phyloP scores from a whole-genome alignment of 37 sponge, comb jelly and placozoan species.

The Oscarella lobularis region DNA sequence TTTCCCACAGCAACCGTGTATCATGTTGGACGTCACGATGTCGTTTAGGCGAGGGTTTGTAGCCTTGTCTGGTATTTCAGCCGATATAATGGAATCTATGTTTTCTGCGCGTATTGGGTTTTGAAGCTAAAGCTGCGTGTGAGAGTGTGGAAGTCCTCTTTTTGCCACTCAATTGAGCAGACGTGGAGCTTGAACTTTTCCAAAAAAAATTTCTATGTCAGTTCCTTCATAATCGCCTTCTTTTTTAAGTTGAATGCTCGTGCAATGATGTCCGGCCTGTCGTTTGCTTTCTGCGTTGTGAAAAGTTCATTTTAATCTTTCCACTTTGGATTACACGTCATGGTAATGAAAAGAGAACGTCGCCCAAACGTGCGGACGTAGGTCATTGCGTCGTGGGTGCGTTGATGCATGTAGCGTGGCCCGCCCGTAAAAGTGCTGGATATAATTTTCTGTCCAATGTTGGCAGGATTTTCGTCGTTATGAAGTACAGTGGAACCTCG shows the following conservation, averaged over 20 bases:
- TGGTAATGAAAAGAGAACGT: neutral
- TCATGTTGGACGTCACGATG: neutral
- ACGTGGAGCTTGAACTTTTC: too few species aligned
- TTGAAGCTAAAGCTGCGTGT: neutral
- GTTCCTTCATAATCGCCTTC: too few species aligned
- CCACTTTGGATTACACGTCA: constrained; percentile 2
- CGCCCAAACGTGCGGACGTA: neutral
- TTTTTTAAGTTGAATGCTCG: too few species aligned
- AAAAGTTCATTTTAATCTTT: neutral
- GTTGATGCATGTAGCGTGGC: neutral
- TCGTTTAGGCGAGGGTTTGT: neutral
- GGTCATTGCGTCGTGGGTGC: neutral
- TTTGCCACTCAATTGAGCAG: constrained; percentile 1
- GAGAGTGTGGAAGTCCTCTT: neutral
- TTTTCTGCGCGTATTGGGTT: neutral
- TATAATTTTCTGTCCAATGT: too few species aligned
- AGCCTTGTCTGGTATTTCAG: neutral
- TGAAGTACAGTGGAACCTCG: too few species aligned
- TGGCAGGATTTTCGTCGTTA: too few species aligned
- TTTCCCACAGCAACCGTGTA: neutral
- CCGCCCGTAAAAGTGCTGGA: constrained; percentile 1
- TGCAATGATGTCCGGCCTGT: neutral
- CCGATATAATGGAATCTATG: neutral
- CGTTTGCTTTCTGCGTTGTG: neutral
- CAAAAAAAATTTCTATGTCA: too few species aligned